Conservation (phyloP, 1,140 invertebrate species). For the Drosophila orena region DNA sequence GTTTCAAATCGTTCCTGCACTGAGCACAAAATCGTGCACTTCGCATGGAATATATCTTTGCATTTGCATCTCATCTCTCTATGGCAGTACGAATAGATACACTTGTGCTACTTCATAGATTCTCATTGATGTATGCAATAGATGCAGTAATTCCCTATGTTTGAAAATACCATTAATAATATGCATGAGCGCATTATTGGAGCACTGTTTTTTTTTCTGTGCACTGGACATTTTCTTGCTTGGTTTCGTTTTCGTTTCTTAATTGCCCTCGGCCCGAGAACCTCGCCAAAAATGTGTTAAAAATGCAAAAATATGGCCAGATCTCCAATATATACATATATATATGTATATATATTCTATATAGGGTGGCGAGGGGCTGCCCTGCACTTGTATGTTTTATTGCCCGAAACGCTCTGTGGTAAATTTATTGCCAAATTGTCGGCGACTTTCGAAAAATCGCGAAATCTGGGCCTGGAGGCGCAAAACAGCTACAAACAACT, state of each 20-base stretch:
- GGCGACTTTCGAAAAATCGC: slow-evolving; percentile 73
- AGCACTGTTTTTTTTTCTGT: slow-evolving; percentile 1
- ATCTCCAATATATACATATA: slow-evolving; percentile 22
- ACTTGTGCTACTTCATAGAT: too few species aligned
- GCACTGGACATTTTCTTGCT: slow-evolving; percentile 10
- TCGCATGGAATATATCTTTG: too few species aligned
- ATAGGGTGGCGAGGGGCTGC: slow-evolving; percentile 14
- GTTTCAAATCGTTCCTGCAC: not conserved
- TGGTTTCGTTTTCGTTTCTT: slow-evolving; percentile 50
- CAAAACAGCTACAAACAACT: slow-evolving; percentile 32
- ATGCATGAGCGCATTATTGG: too few species aligned
- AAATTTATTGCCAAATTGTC: slow-evolving; percentile 81
- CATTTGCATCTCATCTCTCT: too few species aligned
- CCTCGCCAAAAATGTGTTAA: slow-evolving; percentile 45
- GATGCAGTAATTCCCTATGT: too few species aligned
- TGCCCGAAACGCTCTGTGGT: slow-evolving; percentile 68
- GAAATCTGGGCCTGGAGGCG: slow-evolving; percentile 31
- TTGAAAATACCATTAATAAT: too few species aligned
- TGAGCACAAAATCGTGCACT: not conserved
- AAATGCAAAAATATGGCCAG: slow-evolving; percentile 53
- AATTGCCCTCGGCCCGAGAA: slow-evolving; percentile 46
- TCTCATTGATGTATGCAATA: too few species aligned
- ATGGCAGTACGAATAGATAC: too few species aligned
- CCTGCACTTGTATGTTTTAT: slow-evolving; percentile 77
- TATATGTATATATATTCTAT: not conserved